A percentile compares a stretch with the other conserved stretches of the same genome.
Conservation (phyloP, 1,140 invertebrate species). For the Eufriesea mexicana region DNA sequence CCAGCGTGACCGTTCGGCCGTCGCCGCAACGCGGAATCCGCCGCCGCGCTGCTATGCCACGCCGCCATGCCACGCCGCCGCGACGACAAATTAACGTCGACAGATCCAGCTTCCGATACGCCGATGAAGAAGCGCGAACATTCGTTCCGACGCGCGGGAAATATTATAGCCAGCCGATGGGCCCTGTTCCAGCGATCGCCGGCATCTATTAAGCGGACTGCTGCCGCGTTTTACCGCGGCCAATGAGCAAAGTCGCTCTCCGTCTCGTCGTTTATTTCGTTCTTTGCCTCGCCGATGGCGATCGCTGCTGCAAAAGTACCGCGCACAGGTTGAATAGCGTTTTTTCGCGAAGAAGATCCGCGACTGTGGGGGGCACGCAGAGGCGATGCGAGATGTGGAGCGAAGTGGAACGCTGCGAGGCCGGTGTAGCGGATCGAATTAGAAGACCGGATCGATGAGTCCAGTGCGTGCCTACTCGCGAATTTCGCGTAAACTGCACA, state of each 20-base stretch:
- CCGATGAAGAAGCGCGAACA: constrained; percentile 39
- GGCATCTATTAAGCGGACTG: constrained; percentile 46
- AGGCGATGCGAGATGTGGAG: no score
- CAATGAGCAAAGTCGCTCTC: background rate
- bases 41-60: no score
- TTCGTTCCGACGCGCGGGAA: constrained; percentile 35
- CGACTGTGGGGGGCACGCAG: no score
- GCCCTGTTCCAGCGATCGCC: constrained; percentile 35
- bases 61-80: no score
- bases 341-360: no score
- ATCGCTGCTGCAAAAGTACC: background rate
- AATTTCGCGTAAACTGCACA: no score
- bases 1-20: background rate
- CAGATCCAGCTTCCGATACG: constrained; percentile 54
- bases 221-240: background rate
- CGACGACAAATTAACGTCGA: constrained; percentile 45
- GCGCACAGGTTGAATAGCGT: no score
- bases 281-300: background rate
- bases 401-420: no score
- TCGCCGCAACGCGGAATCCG: background rate
- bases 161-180: constrained; percentile 15
- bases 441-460: no score
- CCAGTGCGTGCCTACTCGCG: no score
- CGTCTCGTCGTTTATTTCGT: background rate
- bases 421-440: no score